phyloP scores from a whole-genome alignment of 2,113 vertebrate species.

The Rhea pennata region DNA sequence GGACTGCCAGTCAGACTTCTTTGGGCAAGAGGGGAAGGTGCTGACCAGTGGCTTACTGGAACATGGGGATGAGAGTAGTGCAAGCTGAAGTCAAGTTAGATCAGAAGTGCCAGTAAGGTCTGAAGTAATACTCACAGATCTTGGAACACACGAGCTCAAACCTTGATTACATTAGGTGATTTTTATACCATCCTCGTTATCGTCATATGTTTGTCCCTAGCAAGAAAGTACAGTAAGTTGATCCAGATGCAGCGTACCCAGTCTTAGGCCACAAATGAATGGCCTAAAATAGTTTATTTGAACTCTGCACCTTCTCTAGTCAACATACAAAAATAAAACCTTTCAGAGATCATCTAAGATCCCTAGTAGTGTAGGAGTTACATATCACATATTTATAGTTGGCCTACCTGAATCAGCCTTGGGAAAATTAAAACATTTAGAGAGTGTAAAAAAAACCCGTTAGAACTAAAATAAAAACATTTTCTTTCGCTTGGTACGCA shows the following conservation, averaged over 20 bases:
- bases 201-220: neutral
- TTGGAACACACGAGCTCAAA: neutral
- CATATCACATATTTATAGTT: neutral
- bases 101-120: neutral
- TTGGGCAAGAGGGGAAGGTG: neutral
- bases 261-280: neutral
- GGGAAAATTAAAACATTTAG: neutral
- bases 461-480: neutral
- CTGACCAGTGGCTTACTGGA: neutral
- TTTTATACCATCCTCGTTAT: neutral
- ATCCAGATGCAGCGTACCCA: neutral
- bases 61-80: accelerated
- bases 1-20: neutral
- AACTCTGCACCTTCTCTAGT: neutral
- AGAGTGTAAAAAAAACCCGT: neutral
- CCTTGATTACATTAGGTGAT: neutral
- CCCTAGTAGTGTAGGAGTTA: neutral
- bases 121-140: neutral
- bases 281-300: neutral
- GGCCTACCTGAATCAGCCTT: neutral
- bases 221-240: neutral
- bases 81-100: neutral
- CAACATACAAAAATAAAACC: neutral
- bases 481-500: accelerated
- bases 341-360: neutral